Percentiles rank a stretch among this genome's conserved stretches.
Evolutionary conservation across 1,140 invertebrate species (phyloP).

Genomic region (Platyura marginata): DNA sequence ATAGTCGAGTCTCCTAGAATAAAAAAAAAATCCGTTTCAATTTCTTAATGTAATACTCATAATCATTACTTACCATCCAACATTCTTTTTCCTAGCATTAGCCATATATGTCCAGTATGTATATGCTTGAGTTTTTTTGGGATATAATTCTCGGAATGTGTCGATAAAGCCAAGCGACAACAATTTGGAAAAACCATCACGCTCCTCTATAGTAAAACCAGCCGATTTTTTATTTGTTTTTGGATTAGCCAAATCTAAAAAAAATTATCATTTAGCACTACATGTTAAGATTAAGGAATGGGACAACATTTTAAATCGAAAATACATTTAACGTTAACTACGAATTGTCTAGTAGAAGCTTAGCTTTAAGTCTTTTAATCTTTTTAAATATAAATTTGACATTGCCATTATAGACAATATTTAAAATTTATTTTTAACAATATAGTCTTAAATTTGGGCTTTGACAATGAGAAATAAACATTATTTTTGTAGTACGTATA

Average conservation of each 20-base stretch:
- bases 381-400: too few relatives aligned
- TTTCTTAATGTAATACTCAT: neutral
- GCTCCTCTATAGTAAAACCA: constrained; percentile 89
- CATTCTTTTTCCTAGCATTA: constrained; percentile 55
- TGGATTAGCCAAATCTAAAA: constrained; percentile 80
- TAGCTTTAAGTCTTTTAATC: too few relatives aligned
- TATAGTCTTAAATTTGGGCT: too few relatives aligned
- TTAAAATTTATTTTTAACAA: too few relatives aligned
- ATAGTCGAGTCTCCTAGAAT: constrained; percentile 82
- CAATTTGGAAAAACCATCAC: constrained; percentile 75
- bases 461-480: too few relatives aligned
- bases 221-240: constrained; percentile 84
- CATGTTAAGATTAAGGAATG: too few relatives aligned
- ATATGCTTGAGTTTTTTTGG: constrained; percentile 64
- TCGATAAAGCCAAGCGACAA: constrained; percentile 68
- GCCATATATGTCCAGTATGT: constrained; percentile 65
- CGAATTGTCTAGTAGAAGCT: too few relatives aligned
- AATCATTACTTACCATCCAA: constrained; percentile 62
- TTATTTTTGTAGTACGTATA: too few relatives aligned
- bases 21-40: constrained; percentile 7
- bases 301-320: too few relatives aligned
- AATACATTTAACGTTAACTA: too few relatives aligned
- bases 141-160: constrained; percentile 75
- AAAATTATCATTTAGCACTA: too few relatives aligned
- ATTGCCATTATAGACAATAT: too few relatives aligned